Base-by-base conservation (phyloP, 2,888 invertebrate genomes). In the Lymantria dispar region DNA sequence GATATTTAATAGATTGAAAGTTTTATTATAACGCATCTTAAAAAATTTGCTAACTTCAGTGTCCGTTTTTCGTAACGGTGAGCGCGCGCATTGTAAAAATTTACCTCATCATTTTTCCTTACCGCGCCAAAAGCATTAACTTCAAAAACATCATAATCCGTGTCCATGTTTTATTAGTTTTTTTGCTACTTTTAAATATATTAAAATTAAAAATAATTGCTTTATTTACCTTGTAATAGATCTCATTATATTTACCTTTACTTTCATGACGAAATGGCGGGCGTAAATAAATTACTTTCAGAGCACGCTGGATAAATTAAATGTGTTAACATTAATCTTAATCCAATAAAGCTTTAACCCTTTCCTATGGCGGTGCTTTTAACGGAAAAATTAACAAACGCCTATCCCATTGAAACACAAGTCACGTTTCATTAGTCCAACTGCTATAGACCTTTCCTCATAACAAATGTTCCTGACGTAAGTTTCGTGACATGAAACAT, bases 171-270 rank as follows among this genome's bases (percentile, higher is more conserved):
- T n/a, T n/a, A n/a, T n/a, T n/a, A n/a, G n/a, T n/a, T n/a, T n/a
- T n/a, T n/a, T n/a, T n/a, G n/a, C n/a, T n/a, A n/a, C n/a, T n/a
- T n/a, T n/a, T n/a, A n/a, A n/a, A n/a, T n/a, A n/a, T n/a, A n/a
- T n/a, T n/a, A n/a, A n/a, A n/a, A n/a, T n/a, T n/a, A n/a, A n/a
- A n/a, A n/a, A n/a, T n/a, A n/a, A n/a, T n/a, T 3, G 22, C 22
- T 22, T 22, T 22, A 22, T 22, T 22, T 22, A 22, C 63, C 58
- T 72, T 68, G 56, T 50, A 64, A 54, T 50, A 62, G 61, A 55
- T 62, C 54, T 49, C 62, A 33, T 33, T 5, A 10, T 33, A 10
- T 7, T 33, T 8, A 33, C 33, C 33, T 10, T 33, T 10, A 33
- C 33, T 33, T 33, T 33, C 10, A 10, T 33, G 10, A 5, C 2